Evolutionary conservation across 2,888 invertebrate genomes (phyloP), one percentile per base, ranked within the genome.

Genomic region (Pharmacophagus antenor): DNA sequence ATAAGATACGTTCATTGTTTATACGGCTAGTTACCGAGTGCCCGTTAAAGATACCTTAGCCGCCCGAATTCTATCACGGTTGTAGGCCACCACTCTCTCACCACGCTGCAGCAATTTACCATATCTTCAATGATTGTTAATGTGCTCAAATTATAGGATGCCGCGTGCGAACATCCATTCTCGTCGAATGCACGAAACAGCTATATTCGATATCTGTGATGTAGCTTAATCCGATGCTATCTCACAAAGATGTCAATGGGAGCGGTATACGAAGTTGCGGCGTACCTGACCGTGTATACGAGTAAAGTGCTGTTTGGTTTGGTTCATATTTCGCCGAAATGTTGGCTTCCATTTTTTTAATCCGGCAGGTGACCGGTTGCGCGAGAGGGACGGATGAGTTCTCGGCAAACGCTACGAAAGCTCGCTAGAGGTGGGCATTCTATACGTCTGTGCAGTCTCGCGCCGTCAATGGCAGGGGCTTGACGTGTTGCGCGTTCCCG

Each of bases 301-400:
- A n/a, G n/a, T n/a, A 79, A 76, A 67, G 68, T 67, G 65, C 65
- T 81, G 73, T 86, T 82, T 80, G 76, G 76, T 79, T 80, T 77
- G 76, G 80, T 74, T 84, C 74, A 76, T 72, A 79, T 86, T 88
- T 89, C 88, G 85, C 65, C 86, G 88, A 89, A 89, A 84, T 81
- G 77, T 78, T 80, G 81, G 79, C 77, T 82, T 82, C 82, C 73
- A 74, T 82, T 54, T 51, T 85, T 86, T 88, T 84, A 73, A 74
- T 68, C 70, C 71, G 73, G 82, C 86, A 84, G 84, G 85, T 86
- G 86, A 84, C 73, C 74, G 79, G 74, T 71, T 79, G 87, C 71
- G 80, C 69, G 86, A 88, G 85, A 74, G 77, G 81, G 88, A 87
- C 77, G 78, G 80, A 58, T 58, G 67, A 65, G 72, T 62, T 64